Conservation (phyloP, 2,797 vertebrate species). For the Holocentrus rufus region DNA sequence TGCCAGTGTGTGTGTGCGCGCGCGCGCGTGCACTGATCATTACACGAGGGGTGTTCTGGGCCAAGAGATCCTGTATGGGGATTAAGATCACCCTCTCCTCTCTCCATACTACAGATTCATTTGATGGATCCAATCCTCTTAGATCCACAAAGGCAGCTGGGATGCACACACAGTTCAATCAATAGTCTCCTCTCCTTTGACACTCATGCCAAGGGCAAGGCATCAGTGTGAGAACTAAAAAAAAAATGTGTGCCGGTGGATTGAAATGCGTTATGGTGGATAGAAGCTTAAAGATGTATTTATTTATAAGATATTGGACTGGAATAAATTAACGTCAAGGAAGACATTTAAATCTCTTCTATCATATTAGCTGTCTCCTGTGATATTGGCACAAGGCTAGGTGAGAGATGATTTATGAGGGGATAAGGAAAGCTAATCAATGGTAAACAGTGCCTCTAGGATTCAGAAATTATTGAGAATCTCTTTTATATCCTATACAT, state of each 20-base stretch:
- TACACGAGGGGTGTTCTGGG: neutral
- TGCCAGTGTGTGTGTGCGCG: no score
- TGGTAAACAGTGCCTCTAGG: conserved; percentile 61
- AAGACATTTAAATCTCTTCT: conserved; percentile 72
- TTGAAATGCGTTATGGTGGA: conserved; percentile 57
- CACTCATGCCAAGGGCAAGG: conserved; percentile 63
- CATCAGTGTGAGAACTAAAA: conserved; percentile 53
- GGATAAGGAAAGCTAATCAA: conserved; percentile 59
- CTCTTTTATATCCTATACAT: conserved; percentile 41
- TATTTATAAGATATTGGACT: conserved; percentile 65
- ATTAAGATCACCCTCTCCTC: neutral
- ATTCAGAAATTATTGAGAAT: conserved; percentile 63
- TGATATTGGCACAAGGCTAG: conserved; percentile 40
- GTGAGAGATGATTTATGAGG: conserved; percentile 53
- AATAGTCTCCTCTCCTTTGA: conserved; percentile 54
- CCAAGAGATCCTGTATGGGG: neutral
- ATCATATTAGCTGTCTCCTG: conserved; percentile 64
- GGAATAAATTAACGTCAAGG: conserved; percentile 67
- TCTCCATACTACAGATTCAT: conserved; percentile 44
- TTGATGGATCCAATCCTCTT: conserved; percentile 49
- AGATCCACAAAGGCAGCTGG: conserved; percentile 43
- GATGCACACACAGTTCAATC: conserved; percentile 49
- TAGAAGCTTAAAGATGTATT: conserved; percentile 57
- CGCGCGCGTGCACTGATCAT: neutral
- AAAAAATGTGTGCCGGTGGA: conserved; percentile 52